Conservation (phyloP, 2,888 invertebrate genomes). For the Keiferia lycopersicella region DNA sequence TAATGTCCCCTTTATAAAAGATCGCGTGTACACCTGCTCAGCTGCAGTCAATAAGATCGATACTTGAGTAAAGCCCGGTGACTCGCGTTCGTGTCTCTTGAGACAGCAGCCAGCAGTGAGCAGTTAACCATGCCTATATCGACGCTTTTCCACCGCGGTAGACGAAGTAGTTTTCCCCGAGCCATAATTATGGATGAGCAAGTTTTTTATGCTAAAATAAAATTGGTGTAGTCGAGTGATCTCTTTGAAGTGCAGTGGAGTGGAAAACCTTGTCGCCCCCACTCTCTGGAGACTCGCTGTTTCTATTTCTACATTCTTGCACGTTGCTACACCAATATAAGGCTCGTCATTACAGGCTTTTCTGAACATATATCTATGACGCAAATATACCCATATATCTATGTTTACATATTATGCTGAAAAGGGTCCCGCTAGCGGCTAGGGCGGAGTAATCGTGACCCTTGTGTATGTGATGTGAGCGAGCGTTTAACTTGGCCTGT, state of each 20-base stretch:
- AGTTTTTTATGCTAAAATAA: constrained; percentile 42
- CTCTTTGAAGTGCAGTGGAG: constrained; percentile 54
- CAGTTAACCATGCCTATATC: not conserved
- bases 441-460: constrained; percentile 3
- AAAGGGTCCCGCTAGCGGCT: not conserved
- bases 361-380: not conserved
- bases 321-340: not conserved
- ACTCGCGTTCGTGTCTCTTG: not conserved
- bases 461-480: not conserved
- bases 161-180: not conserved
- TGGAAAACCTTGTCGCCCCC: constrained; percentile 39
- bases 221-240: constrained; percentile 43
- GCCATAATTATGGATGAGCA: constrained; percentile 3
- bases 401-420: not conserved
- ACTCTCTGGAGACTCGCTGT: not conserved
- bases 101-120: not conserved
- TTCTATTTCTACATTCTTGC: not conserved
- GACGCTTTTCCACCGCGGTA: not conserved
- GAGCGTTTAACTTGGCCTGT: not conserved
- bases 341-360: not conserved
- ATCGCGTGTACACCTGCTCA: not conserved
- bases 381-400: too few species aligned
- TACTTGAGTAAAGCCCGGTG: not conserved
- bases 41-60: constrained; percentile 3
- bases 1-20: not conserved